Evolutionary conservation across 1,140 invertebrate species (phyloP).

Genomic region (Eurosta solidaginis): DNA sequence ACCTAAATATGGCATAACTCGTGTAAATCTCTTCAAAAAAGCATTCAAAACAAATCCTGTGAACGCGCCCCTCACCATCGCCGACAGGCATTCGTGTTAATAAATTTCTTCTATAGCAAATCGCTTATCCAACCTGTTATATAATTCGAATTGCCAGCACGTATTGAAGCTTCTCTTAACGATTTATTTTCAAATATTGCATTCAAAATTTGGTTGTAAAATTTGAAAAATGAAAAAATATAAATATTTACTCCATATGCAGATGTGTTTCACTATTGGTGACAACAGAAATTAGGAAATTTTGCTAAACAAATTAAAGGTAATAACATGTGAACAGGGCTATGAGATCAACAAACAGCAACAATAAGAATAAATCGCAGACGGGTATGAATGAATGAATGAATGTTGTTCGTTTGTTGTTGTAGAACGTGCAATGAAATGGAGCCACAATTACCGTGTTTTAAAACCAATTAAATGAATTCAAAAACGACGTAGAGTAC

Average conservation of each 20-base stretch:
- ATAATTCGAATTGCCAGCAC: background rate
- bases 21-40: too few species aligned
- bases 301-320: slow-evolving; percentile 21
- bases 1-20: too few species aligned
- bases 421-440: background rate
- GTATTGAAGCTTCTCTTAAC: background rate
- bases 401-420: background rate
- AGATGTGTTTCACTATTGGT: slow-evolving; percentile 23
- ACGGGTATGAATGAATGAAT: background rate
- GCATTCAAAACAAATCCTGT: too few species aligned
- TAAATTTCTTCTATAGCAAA: background rate
- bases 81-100: too few species aligned
- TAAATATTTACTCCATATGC: background rate
- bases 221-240: too few species aligned
- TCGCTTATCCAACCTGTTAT: background rate
- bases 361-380: background rate
- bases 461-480: slow-evolving; percentile 26
- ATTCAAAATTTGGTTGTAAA: background rate
- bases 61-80: too few species aligned
- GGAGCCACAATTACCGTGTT: slow-evolving; percentile 19
- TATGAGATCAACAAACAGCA: background rate
- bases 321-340: background rate
- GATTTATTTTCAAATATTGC: slow-evolving; percentile 9
- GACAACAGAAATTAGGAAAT: slow-evolving; percentile 24
- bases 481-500: background rate